Base-by-base conservation (phyloP, 2,113 vertebrate genomes). In the Platanista minor region DNA sequence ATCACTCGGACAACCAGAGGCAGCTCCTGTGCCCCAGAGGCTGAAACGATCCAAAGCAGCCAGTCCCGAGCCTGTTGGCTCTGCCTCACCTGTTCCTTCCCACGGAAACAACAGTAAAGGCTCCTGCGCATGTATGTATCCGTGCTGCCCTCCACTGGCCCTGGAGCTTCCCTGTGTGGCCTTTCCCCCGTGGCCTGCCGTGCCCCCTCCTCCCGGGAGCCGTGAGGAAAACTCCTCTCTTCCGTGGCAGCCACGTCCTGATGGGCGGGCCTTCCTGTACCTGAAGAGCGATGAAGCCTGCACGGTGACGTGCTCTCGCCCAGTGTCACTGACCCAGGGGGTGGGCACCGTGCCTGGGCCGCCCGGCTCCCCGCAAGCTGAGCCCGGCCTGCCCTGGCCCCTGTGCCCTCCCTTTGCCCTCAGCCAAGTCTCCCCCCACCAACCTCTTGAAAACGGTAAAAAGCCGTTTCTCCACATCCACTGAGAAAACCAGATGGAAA, bases 331-430 rank as follows among this genome's bases (percentile, higher is more conserved):
- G 61, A 74, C 14, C 23, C 23, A 23, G 36, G 12, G 36, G 23
- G 5, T 13, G 13, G 43, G 14, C 27, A 9, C n/a, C 5, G 17
- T 0, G 23, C 25, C 1, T 0, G 10, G 25, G 39, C 15, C 1
- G 6, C 13, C 27, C n/a, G 3, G 1, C 31, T 12, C 62, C n/a
- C 12, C 8, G 20, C 15, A 14, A 0, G 13, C 5, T 8, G 20
- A 6, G 23, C 7, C 29, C 21, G 5, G 33, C 20, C 39, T 27
- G 36, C 39, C 27, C 39, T 6, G 46, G 46, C 3, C 36, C 71
- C 29, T 4, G 36, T 4, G 2, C 29, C 3, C 5, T 10, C 29
- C 77, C 20, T 17, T 6, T 18, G 20, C 39, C 52, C 62, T 62
- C 59, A 49, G 61, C 46, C 59, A 7, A 0, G 1, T 11, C 5